A percentile compares a stretch with the other conserved stretches of the same genome.
Evolutionary conservation across 2,113 vertebrate species (phyloP).

Genomic region (Tyto alba): DNA sequence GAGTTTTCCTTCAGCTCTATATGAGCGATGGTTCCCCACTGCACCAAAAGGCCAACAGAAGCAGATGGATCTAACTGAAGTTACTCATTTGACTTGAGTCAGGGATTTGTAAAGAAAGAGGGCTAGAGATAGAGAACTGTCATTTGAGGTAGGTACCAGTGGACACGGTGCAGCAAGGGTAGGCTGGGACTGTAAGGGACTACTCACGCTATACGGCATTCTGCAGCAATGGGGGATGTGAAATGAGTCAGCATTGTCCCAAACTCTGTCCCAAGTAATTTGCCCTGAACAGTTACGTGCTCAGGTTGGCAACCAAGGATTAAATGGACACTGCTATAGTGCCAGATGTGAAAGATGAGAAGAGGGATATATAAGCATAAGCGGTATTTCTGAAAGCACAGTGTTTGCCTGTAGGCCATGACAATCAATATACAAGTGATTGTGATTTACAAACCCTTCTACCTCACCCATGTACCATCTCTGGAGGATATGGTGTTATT

Average conservation of each 20-base stretch:
- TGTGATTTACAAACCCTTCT: not conserved
- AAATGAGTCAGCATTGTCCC: not conserved
- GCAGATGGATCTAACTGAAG: not conserved
- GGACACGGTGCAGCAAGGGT: not conserved
- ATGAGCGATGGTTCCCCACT: not conserved
- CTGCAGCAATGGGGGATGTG: not conserved
- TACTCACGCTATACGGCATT: rapidly evolving
- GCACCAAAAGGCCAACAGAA: not conserved
- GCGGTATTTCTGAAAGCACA: not conserved
- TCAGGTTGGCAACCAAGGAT: not conserved
- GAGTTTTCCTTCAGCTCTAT: not conserved
- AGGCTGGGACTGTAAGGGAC: not conserved
- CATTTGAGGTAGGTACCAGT: not conserved
- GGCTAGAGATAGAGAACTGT: not conserved
- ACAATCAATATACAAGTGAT: not conserved
- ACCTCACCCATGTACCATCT: not conserved
- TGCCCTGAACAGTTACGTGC: not conserved
- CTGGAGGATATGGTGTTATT: not conserved
- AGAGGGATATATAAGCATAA: not conserved
- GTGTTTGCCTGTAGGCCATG: not conserved
- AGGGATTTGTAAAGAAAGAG: not conserved
- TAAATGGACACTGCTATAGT: not conserved
- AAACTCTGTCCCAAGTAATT: not conserved
- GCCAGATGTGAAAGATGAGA: not conserved
- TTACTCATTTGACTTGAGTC: not conserved